Percentiles rank a stretch among this genome's conserved stretches.
These are phyloP conservation scores for Rhagium mordax DNA, from an alignment of 2,888 invertebrate genomes.

Conservation along the genomic window DNA sequence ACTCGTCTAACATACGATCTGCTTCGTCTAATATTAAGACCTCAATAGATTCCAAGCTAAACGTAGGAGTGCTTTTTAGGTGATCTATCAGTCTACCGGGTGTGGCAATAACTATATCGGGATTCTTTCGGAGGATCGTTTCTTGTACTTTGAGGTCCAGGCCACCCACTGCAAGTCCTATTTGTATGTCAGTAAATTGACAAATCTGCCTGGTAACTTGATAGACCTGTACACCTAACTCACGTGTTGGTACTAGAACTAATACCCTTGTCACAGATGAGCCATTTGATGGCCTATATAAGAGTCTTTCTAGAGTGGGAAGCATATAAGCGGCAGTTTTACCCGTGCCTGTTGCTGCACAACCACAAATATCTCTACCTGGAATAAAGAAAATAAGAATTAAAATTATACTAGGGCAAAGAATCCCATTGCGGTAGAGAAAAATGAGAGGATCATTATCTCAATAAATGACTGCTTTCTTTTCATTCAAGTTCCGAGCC, in stretches of 20 bases:
- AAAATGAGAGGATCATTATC: no score
- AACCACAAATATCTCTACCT: constrained; percentile 97
- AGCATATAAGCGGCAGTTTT: constrained; percentile 99
- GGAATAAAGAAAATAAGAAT: constrained; percentile 40
- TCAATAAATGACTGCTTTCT: no score
- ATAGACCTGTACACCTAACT: constrained; percentile 98
- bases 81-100: constrained; percentile 99
- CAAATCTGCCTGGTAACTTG: constrained; percentile 92
- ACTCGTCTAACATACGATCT: constrained; percentile 96
- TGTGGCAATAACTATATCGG: constrained; percentile 98
- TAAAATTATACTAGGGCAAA: no score
- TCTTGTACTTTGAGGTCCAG: constrained; percentile 87
- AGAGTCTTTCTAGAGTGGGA: constrained; percentile 93
- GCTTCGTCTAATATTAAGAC: constrained; percentile 87
- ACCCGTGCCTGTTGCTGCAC: constrained; percentile 98
- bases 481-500: no score
- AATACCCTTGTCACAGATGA: constrained; percentile 86
- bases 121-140: constrained; percentile 87
- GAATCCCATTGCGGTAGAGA: no score
- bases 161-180: constrained; percentile 90
- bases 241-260: constrained; percentile 96
- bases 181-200: constrained; percentile 87
- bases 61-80: constrained; percentile 94
- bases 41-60: constrained; percentile 91
- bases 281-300: constrained; percentile 84